Evolutionary conservation across 2,888 invertebrate species (phyloP).

Genomic region (Hydrotaea diabolus): DNA sequence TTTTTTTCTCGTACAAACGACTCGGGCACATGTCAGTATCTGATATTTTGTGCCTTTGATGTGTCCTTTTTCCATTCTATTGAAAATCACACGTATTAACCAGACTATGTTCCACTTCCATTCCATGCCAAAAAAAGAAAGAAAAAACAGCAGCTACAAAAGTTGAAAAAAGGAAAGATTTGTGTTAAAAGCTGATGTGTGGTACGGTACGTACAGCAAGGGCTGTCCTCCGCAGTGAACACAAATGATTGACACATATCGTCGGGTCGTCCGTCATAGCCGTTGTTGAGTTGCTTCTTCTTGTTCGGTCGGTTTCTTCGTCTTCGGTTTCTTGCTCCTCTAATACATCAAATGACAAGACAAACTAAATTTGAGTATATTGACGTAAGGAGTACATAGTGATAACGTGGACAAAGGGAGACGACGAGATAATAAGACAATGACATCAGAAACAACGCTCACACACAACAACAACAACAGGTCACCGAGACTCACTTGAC

Average conservation of each 20-base stretch:
- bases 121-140: slow-evolving; percentile 18
- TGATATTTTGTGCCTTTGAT: slow-evolving; percentile 25
- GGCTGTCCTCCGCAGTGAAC: slow-evolving; percentile 7
- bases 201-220: no score
- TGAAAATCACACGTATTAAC: slow-evolving; percentile 22
- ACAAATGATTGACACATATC: slow-evolving; percentile 31
- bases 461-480: slow-evolving; percentile 38
- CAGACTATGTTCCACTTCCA: slow-evolving; percentile 22
- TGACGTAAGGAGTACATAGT: slow-evolving; percentile 62
- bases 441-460: neutral
- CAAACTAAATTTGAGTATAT: slow-evolving; percentile 61
- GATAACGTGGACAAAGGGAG: slow-evolving; percentile 14
- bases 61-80: slow-evolving; percentile 21
- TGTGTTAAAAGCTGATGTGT: slow-evolving; percentile 7
- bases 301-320: no score
- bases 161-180: neutral
- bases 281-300: neutral
- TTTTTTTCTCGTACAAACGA: no score
- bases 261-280: neutral
- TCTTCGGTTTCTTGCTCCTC: slow-evolving; percentile 5
- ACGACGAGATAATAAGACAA: slow-evolving; percentile 24
- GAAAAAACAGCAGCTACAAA: neutral
- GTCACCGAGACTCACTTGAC: slow-evolving; percentile 59
- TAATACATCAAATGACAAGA: slow-evolving; percentile 53
- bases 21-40: neutral